Conservation (phyloP, 2,888 invertebrate species). For the Sipunculus nudus region DNA sequence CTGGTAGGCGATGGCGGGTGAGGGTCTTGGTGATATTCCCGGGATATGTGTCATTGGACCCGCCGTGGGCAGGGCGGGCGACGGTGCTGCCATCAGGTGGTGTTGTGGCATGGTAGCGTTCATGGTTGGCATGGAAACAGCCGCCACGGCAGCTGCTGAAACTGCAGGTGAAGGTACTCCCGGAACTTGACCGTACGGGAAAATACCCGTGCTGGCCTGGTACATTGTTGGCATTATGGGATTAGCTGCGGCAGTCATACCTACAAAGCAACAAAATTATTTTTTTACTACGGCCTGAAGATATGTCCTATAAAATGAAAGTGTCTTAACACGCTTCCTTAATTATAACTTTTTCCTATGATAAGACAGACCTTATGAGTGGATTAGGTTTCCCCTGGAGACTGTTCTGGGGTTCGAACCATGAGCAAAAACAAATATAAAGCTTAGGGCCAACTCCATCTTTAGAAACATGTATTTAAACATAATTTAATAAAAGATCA, state of each 20-base stretch:
- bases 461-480: too few species aligned
- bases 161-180: background rate
- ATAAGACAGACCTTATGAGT: too few species aligned
- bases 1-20: conserved; percentile 45
- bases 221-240: background rate
- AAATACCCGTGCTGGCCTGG: background rate
- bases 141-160: background rate
- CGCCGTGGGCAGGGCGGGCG: conserved; percentile 1
- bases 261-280: too few species aligned
- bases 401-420: too few species aligned
- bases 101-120: conserved; percentile 1
- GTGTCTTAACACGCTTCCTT: too few species aligned
- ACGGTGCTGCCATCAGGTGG: conserved; percentile 4
- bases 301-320: too few species aligned
- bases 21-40: background rate
- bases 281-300: too few species aligned
- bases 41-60: background rate
- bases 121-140: background rate
- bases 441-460: too few species aligned
- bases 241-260: background rate
- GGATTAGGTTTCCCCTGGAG: too few species aligned
- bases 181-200: conserved; percentile 2
- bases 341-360: too few species aligned
- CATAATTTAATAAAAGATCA: too few species aligned
- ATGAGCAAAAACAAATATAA: too few species aligned